Base-by-base conservation (phyloP, 2,888 invertebrate genomes). In the Oscheius myriophilus region DNA sequence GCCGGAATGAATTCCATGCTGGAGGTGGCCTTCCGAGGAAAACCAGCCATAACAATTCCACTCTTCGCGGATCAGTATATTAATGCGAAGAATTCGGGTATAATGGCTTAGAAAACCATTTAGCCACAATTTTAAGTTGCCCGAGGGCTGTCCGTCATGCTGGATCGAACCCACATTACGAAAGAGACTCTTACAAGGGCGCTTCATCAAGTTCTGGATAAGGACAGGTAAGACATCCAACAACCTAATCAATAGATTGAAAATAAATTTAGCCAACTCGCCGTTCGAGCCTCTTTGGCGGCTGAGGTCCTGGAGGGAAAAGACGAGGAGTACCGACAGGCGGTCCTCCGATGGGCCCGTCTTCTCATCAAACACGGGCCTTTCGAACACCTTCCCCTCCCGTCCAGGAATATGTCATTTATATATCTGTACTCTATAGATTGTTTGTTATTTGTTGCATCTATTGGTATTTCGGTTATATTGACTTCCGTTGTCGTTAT, bases 1-100 rank as follows among this genome's bases (percentile, higher is more conserved):
- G 65, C 55, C 16, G 65, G 65, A 1, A 65, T 65, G 65, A 65
- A 65, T 39, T 65, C 65, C 0, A 55, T 65, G 46, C 43, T 57
- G 18, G 65, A 65, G 23, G 11, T 46, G 21, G 21, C 26, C 26
- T 65, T 55, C 55, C 43, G 65, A 9, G 65, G 65, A 11, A 65
- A 65, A 33, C 65, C 65, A n/a, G 51, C 51, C 3, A 65, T 65
- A 21, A 55, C 65, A 3, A 25, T 55, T 3, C 65, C 65, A 1
- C 54, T 65, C 33, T 65, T 65, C 39, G 65, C 55, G 4, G 65
- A 65, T 25, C 65, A 65, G 39, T 49, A 55, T 16, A 65, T 51
- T 11, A 65, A 65, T 57, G 57, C 65, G 6, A 65, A 57, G 25
- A 42, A 53, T 21, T 49, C 65, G n/a, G 55, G 43, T 23, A 18